Percentiles rank a stretch among this genome's conserved stretches.
Evolutionary conservation across 1,140 invertebrate species (phyloP).

Genomic region (Drosophila carrolli): DNA sequence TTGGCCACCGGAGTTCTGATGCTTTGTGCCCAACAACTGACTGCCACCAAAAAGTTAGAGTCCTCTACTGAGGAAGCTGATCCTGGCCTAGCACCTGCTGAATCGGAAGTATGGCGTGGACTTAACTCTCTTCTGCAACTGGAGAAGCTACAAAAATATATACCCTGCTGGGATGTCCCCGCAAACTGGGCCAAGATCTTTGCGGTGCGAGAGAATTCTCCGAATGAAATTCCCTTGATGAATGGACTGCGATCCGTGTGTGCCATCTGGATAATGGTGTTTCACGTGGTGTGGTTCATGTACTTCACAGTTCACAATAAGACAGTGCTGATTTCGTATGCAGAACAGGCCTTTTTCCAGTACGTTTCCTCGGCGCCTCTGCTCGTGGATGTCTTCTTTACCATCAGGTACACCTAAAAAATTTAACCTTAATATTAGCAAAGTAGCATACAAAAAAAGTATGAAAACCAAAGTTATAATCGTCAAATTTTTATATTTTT

Average conservation of each 20-base stretch:
- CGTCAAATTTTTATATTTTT: too few species aligned
- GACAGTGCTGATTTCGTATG: conserved; percentile 77
- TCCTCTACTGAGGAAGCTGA: conserved; percentile 13
- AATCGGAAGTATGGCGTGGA: conserved; percentile 67
- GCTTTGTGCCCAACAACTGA: conserved; percentile 65
- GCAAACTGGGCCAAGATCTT: conserved; percentile 73
- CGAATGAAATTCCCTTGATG: conserved; percentile 74
- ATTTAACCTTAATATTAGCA: too few species aligned
- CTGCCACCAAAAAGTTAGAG: conserved; percentile 24
- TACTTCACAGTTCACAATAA: conserved; percentile 83
- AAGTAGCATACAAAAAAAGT: too few species aligned
- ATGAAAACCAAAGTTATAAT: too few species aligned
- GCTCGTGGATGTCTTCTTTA: conserved; percentile 84
- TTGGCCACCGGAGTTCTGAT: conserved; percentile 63
- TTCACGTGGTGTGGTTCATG: conserved; percentile 84
- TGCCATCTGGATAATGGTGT: conserved; percentile 81
- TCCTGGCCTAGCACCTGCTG: conserved; percentile 50
- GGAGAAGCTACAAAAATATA: conserved; percentile 44
- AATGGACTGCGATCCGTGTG: conserved; percentile 81
- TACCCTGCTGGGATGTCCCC: conserved; percentile 79
- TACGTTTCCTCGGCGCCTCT: conserved; percentile 81
- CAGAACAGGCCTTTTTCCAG: conserved; percentile 78
- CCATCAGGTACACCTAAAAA: conserved; percentile 63
- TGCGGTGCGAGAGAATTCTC: conserved; percentile 39
- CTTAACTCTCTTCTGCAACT: conserved; percentile 50